phyloP scores from a whole-genome alignment of 2,797 vertebrate genomes.

The Melanitta fusca region DNA sequence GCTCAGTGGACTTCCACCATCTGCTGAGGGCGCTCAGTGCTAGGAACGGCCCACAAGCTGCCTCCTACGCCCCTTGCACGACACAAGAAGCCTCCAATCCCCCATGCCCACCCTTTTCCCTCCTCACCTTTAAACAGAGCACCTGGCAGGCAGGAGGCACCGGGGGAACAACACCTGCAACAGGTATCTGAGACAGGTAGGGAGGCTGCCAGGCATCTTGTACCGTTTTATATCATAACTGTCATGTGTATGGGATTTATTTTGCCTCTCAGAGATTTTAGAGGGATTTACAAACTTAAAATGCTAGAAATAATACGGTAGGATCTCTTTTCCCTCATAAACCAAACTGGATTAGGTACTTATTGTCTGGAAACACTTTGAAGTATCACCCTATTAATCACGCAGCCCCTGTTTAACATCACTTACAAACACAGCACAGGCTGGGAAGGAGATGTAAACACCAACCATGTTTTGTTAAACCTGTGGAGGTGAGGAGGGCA shows the following conservation, averaged over 20 bases:
- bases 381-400: conserved; percentile 4
- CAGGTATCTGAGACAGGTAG: neutral
- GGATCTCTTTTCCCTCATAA: neutral
- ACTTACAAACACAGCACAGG: neutral
- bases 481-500: neutral
- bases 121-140: neutral
- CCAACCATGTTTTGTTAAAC: neutral
- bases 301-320: neutral
- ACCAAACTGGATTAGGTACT: conserved; percentile 26
- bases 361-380: conserved; percentile 34
- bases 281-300: conserved; percentile 18
- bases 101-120: neutral
- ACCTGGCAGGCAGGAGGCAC: neutral
- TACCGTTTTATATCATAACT: neutral
- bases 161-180: neutral
- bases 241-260: neutral
- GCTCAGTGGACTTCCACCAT: neutral
- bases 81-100: neutral
- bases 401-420: neutral
- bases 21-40: neutral
- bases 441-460: neutral
- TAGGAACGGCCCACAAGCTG: fast-evolving
- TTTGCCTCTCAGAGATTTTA: neutral
- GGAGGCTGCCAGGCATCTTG: neutral
- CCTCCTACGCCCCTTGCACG: neutral